Conservation (phyloP, 2,888 invertebrate species). For the Epistrophe grossulariae region DNA sequence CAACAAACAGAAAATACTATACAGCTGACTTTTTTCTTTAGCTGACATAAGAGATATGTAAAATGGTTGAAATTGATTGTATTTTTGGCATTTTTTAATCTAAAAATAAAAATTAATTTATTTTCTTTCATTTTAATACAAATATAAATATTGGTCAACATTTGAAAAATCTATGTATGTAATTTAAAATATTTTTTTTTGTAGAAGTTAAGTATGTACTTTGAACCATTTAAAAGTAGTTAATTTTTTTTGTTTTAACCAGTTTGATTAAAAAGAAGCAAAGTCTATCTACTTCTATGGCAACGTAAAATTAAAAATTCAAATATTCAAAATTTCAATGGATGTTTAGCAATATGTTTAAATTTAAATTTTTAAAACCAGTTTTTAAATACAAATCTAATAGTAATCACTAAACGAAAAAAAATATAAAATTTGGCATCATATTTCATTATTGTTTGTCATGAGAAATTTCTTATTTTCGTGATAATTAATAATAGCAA, state of each 20-base stretch:
- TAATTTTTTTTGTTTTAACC: not conserved
- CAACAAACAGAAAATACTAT: slow-evolving; percentile 1
- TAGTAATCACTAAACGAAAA: not conserved
- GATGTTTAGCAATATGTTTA: not conserved
- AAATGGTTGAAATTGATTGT: not conserved
- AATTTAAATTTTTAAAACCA: slow-evolving; percentile 8
- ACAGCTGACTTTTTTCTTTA: not conserved
- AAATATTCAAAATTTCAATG: slow-evolving; percentile 22
- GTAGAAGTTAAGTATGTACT: not conserved
- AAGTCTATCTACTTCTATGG: not conserved
- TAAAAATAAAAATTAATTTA: not conserved
- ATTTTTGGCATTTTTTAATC: not conserved
- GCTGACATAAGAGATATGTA: not conserved
- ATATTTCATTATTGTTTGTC: slow-evolving; percentile 10
- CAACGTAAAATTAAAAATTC: slow-evolving; percentile 33
- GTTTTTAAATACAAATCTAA: slow-evolving; percentile 17
- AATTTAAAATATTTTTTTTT: not conserved
- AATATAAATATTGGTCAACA: not conserved
- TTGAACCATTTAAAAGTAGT: not conserved
- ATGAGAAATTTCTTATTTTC: not conserved
- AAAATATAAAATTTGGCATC: slow-evolving; percentile 1
- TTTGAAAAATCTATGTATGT: not conserved
- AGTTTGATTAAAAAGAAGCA: not conserved
- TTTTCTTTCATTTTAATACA: not conserved
- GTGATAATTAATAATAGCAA: not conserved